phyloP scores from a whole-genome alignment of 1,140 invertebrate species.

The Spodoptera litura region DNA sequence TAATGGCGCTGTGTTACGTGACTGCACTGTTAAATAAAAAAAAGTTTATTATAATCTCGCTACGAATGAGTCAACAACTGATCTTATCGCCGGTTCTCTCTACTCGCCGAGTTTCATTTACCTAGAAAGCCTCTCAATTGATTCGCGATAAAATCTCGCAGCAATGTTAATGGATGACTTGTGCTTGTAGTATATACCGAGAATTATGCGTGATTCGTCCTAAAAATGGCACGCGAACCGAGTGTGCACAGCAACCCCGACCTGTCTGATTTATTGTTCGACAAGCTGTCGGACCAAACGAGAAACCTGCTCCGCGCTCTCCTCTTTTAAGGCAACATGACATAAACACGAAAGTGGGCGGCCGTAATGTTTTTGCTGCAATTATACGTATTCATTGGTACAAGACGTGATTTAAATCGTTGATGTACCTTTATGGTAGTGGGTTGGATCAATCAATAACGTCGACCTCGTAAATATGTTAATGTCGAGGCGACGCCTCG shows the following conservation, averaged over 20 bases:
- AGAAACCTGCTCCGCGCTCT: slow-evolving; percentile 53
- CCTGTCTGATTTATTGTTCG: slow-evolving; percentile 57
- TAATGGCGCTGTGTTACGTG: slow-evolving; percentile 26
- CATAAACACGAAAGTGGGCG: slow-evolving; percentile 58
- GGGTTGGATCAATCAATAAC: slow-evolving; percentile 51
- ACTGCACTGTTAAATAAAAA: slow-evolving; percentile 34
- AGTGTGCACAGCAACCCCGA: slow-evolving; percentile 33
- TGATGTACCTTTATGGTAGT: slow-evolving; percentile 45
- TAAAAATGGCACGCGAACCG: slow-evolving; percentile 35
- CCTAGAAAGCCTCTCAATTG: slow-evolving; percentile 49
- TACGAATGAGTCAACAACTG: slow-evolving; percentile 43
- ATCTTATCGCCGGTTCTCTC: slow-evolving; percentile 46
- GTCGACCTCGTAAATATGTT: slow-evolving; percentile 54
- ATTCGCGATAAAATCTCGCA: slow-evolving; percentile 46
- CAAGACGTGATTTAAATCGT: slow-evolving; percentile 42
- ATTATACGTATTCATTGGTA: slow-evolving; percentile 41
- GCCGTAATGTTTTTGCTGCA: slow-evolving; percentile 45
- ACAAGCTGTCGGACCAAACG: slow-evolving; percentile 46
- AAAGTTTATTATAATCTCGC: slow-evolving; percentile 41
- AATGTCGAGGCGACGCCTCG: slow-evolving; percentile 43
- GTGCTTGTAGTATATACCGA: slow-evolving; percentile 25
- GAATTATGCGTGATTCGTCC: slow-evolving; percentile 50
- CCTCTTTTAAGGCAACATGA: slow-evolving; percentile 64
- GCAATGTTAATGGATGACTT: slow-evolving; percentile 43
- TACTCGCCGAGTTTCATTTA: slow-evolving; percentile 37